Evolutionary conservation across 37 sponge, comb jelly and placozoan genomes (phyloP), one percentile per base, ranked within the genome.

Genomic region (Spongia lamella): DNA sequence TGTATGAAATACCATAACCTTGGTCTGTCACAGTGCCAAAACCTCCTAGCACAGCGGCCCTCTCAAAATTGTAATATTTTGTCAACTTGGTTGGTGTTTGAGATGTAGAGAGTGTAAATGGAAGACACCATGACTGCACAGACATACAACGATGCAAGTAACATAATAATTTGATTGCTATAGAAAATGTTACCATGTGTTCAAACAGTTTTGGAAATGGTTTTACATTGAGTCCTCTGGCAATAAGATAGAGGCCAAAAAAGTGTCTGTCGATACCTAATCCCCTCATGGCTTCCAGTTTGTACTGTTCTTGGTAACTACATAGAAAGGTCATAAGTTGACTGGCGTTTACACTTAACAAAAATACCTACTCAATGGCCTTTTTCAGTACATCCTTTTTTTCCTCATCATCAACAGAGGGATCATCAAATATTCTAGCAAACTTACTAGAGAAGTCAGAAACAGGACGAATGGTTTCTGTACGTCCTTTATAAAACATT

Each of bases 1-100:
- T 79, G 82, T 96, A 96, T 22, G 90, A 83, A 24, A 96, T 79
- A 1, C 96, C 96, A 65, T 96, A 96, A 1, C 96, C 96, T 24
- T 83, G 75, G 7, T 91, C 87, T 49, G 76, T 66, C 4, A 90
- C 90, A 1, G 92, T 89, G 3, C 96, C 96, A 77, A 96, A 96
- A 2, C 96, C 96, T 32, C 96, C 96, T 3, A 79, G 73, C n/a
- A 56, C 15, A 30, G 73, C 32, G 13, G 53, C 47, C 47, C 47
- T 43, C 47, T 43, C 47, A 13, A 43, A 43, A 13, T 43, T 43
- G 9, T 43, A 43, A 43, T 43, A 43, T 16, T 57, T n/a, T 0
- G 86, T 84, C 37, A 36, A 14, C 56, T 39, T 68, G 7, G 72
- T 70, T 14, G 93, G 93, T 2, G 93, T 92, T 66, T 92, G 93